phyloP scores from a whole-genome alignment of 2,888 invertebrate genomes.

The Lamellibrachia columna region DNA sequence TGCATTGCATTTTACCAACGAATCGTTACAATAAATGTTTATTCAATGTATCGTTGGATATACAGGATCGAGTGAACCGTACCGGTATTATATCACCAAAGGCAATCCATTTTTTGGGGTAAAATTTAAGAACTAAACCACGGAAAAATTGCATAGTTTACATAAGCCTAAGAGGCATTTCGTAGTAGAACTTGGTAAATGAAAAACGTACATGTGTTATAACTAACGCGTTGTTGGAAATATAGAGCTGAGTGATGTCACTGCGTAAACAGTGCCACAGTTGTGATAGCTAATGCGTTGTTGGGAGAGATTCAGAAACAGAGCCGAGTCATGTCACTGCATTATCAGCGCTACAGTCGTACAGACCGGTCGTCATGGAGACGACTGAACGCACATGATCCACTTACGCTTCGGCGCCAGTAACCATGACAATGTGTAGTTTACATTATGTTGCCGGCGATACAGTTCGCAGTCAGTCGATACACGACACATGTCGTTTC shows the following conservation, averaged over 20 bases:
- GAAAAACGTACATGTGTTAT: neutral
- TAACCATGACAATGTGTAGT: constrained; percentile 1
- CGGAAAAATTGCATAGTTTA: neutral
- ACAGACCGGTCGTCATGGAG: neutral
- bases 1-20: neutral
- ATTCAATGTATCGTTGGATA: neutral
- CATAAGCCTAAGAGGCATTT: neutral
- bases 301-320: neutral
- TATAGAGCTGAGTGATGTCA: neutral
- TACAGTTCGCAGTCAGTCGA: neutral
- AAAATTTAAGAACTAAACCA: neutral
- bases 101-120: neutral
- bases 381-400: constrained; percentile 10
- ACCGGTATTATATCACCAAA: too few relatives aligned
- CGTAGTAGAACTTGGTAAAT: neutral
- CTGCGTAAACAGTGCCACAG: neutral
- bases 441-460: neutral
- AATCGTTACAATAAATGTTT: neutral
- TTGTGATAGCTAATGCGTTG: neutral
- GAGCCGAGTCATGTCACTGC: neutral
- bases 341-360: neutral
- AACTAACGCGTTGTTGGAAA: neutral
- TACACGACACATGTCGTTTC: neutral
- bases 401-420: neutral
- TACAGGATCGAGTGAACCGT: neutral